These are phyloP conservation scores for Malurus alboscapulatus DNA, from an alignment of 2,113 vertebrate species.

Conservation along the genomic window DNA sequence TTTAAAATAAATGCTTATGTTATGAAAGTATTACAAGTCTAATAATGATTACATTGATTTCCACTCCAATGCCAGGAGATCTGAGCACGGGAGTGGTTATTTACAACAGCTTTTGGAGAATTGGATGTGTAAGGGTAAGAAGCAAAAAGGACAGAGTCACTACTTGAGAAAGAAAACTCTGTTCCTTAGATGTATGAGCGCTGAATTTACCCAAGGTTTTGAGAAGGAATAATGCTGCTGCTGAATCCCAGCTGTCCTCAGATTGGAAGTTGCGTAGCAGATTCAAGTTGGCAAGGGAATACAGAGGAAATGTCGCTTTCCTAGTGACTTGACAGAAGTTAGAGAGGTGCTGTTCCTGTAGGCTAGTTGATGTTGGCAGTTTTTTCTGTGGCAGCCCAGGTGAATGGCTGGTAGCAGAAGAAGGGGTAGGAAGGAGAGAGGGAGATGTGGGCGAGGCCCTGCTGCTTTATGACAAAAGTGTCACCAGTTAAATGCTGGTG, in stretches of 20 bases:
- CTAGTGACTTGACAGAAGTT: not conserved
- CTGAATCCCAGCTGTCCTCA: not conserved
- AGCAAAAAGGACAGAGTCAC: not conserved
- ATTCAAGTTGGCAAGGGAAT: not conserved
- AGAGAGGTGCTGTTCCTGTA: not conserved
- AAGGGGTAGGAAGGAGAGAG: not conserved
- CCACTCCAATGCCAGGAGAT: not conserved
- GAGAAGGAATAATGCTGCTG: not conserved
- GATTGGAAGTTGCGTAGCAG: not conserved
- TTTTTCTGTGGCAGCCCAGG: not conserved
- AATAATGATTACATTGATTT: not conserved
- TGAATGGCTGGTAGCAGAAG: not conserved
- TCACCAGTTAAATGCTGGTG: not conserved
- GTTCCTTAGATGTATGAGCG: not conserved
- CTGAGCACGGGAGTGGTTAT: not conserved
- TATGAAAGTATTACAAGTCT: not conserved
- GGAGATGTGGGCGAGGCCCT: rapidly evolving
- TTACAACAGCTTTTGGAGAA: not conserved
- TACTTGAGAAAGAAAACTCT: not conserved
- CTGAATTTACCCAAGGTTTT: not conserved
- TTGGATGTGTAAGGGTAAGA: not conserved
- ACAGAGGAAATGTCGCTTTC: not conserved
- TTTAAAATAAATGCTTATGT: not conserved
- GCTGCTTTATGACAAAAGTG: not conserved
- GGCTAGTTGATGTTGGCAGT: rapidly evolving